phyloP scores from a whole-genome alignment of 2,888 invertebrate genomes.

The Pollenia amentaria region DNA sequence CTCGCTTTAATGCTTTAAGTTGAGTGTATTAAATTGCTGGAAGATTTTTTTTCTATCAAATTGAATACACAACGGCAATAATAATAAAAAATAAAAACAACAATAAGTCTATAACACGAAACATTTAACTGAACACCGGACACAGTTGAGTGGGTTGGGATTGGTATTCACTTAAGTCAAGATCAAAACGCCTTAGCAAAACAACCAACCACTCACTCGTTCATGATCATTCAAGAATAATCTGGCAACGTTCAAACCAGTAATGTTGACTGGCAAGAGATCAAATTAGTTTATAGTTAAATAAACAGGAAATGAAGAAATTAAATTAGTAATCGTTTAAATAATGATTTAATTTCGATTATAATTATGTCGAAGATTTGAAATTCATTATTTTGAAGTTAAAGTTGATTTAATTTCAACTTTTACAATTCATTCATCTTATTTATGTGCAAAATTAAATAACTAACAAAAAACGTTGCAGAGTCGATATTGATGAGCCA shows the following conservation, averaged over 20 bases:
- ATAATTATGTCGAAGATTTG: not conserved
- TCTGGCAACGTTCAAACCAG: slow-evolving; percentile 59
- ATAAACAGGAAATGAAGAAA: slow-evolving; percentile 30
- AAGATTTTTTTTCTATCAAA: slow-evolving; percentile 19
- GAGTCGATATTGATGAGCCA: too few species aligned
- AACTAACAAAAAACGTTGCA: too few species aligned
- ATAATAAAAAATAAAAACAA: slow-evolving; percentile 38
- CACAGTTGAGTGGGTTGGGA: slow-evolving; percentile 75
- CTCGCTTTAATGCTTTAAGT: slow-evolving; percentile 77
- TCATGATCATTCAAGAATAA: slow-evolving; percentile 39
- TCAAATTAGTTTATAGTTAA: not conserved
- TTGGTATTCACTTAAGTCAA: slow-evolving; percentile 80
- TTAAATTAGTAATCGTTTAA: too few species aligned
- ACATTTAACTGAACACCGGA: slow-evolving; percentile 66
- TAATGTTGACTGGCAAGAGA: slow-evolving; percentile 7
- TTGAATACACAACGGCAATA: slow-evolving; percentile 50
- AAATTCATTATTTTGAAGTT: not conserved
- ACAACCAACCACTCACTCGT: slow-evolving; percentile 49
- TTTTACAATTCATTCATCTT: too few species aligned
- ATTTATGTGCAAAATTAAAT: too few species aligned
- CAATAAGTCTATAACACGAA: slow-evolving; percentile 33
- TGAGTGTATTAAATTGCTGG: slow-evolving; percentile 49
- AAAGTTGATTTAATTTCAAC: not conserved
- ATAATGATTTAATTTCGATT: too few species aligned
- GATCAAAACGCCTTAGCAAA: slow-evolving; percentile 79